Base-by-base conservation (phyloP, 2,797 vertebrate genomes). In the Psittacula derbiana region DNA sequence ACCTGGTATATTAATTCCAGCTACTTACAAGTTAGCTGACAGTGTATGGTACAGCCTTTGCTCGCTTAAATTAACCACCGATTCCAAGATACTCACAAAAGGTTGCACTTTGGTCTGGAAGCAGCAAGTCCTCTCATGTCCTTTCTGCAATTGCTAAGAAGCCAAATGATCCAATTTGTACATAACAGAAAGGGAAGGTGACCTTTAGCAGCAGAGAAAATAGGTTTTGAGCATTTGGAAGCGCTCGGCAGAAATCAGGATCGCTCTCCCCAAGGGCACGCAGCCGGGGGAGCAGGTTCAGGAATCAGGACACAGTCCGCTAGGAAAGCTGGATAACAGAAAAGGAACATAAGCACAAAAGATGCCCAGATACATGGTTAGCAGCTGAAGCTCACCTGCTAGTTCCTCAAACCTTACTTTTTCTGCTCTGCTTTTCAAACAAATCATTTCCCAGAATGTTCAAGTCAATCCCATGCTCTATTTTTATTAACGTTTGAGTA, bases 241-340 rank as follows among this genome's bases (percentile, higher is more conserved):
- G 72, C 0, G 5, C 61, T 73, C 62, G 31, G 74, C 57, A 76
- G 76, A 3, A 19, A 50, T 0, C 31, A 79, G 49, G 36, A 57
- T 4, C 67, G 38, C 0, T 3, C 6, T 16, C 50, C 53, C 53
- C 3, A 4, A 64, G 60, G 86, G 50, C 7, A 28, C 7, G 5
- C 1, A 20, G 69, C 28, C 3, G 5, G 16, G 65, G 44, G 12
- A 69, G 16, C 53, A 40, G 15, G 9, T n/a, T 67, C 53, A 60
- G 79, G 85, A 64, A 75, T 11, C 0, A 2, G 73, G 73, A 58
- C 52, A 49, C 40, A 52, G 30, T 1, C 65, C 64, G 78, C 41
- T 41, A 44, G 64, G 40, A 82, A 47, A 85, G 62, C 44, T 82
- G 79, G 41, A 17, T 36, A 50, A 13, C 0, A 0, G 11, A 30